Base-by-base conservation (phyloP, 2,888 invertebrate genomes). In the Cephus pulcher region DNA sequence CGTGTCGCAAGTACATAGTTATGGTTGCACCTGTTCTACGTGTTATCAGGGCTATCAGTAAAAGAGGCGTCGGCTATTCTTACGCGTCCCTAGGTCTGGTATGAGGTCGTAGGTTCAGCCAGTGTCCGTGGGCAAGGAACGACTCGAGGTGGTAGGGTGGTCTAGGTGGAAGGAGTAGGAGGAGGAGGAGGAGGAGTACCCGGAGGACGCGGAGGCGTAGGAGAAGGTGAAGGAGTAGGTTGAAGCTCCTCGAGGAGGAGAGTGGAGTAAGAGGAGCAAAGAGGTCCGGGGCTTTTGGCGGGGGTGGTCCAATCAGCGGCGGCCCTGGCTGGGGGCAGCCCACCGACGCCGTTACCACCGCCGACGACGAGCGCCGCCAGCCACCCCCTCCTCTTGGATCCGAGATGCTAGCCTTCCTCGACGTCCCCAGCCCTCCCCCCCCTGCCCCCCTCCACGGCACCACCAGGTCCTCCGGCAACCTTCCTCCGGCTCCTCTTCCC, bases 271-370 rank as follows among this genome's bases (percentile, higher is more conserved):
- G 79, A 79, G 81, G 83, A 78, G 40, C 40, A 15, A 40, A 40
- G 40, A 40, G 74, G 74, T 74, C 70, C 75, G 85, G 87, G 86
- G 87, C 84, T 79, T 82, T 79, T 32, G 77, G 82, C 86, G 86
- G 88, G 89, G 89, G 89, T 89, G 89, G 90, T 89, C 91, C 91
- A 91, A 91, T 91, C 90, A 89, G 89, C 89, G 88, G 82, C 87
- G 86, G 86, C 86, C 86, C 86, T 86, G 88, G 90, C 88, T 89
- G 87, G 89, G 89, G 56, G 86, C 83, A 85, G 86, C 87, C 89
- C 84, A 85, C 84, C 86, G 81, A 79, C 79, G 74, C 78, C 79
- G 82, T 81, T 70, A 77, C 76, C 79, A 75, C 78, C 70, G 70
- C 78, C 75, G 76, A 33, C 71, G 71, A 71, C 71, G 71, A n/a